Base-by-base conservation (phyloP, 2,113 vertebrate genomes). In the Echinops telfairi region DNA sequence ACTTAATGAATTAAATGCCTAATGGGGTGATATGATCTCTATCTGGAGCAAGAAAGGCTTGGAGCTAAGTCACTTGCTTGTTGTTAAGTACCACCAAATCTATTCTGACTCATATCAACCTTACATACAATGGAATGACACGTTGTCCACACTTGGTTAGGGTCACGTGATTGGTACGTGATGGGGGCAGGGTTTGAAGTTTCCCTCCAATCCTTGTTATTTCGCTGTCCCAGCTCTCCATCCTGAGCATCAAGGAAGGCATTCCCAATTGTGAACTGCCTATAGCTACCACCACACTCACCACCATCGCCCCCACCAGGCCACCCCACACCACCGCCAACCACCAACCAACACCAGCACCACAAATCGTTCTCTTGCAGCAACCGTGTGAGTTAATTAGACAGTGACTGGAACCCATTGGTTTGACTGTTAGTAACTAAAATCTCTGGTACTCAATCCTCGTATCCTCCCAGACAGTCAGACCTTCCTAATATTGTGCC, bases 401-500 rank as follows among this genome's bases (percentile, higher is more conserved):
- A n/a, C 88, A 17, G 57, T 19, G 43, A 86, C 82, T 25, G 20
- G 36, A 66, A 33, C 31, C 73, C 9, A 81, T 43, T 77, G n/a
- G 2, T 36, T 77, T 43, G 22, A 58, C 29, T 53, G 40, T 78
- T 68, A 27, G 4, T 77, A 57, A 29, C n/a, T 89, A 81, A 73
- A 86, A 79, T 47, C 33, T 85, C 6, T 66, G 73, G 20, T 4
- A 64, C 20, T 25, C 11, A 87, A 17, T 81, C 31, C 33, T 68
- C 58, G 31, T 81, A 58, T 43, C 29, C 16, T 95, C 40, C 80
- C 11, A 53, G 9, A 43, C 29, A 6, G 38, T 33, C 25, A 68
- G 40, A 79, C 53, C 81, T 94, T 88, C 53, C 57, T 79, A 73
- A 33, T 60, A 80, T 90, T 90, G 86, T 80, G 82, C 40, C 70